These are phyloP conservation scores for Calameuta idolon DNA, from an alignment of 2,888 invertebrate species.

Conservation along the genomic window DNA sequence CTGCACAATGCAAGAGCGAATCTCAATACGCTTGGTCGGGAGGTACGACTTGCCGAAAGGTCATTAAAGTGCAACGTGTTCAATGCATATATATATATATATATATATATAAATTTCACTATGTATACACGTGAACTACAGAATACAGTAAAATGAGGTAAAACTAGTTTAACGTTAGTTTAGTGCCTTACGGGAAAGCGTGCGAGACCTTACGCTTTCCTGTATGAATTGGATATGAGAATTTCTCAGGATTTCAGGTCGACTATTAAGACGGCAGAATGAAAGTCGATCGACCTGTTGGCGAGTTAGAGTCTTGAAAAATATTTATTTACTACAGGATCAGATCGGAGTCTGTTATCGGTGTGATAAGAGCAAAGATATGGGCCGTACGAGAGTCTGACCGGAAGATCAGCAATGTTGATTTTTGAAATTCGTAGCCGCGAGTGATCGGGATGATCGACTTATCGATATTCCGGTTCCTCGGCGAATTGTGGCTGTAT, in stretches of 20 bases:
- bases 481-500: not conserved
- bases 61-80: not conserved
- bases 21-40: not conserved
- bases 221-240: not conserved
- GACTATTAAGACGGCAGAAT: not conserved
- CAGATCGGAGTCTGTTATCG: too few species aligned
- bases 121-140: too few species aligned
- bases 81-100: too few species aligned
- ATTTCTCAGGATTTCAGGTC: not conserved
- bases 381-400: not conserved
- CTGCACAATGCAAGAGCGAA: not conserved
- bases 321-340: not conserved
- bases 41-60: not conserved
- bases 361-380: not conserved
- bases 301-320: not conserved
- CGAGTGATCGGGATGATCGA: not conserved
- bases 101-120: too few species aligned
- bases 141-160: not conserved
- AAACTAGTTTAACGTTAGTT: not conserved
- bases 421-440: not conserved
- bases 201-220: not conserved
- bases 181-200: not conserved
- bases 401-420: not conserved
- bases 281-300: not conserved
- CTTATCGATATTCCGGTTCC: not conserved